phyloP scores from a whole-genome alignment of 2,888 invertebrate species.

The Stegana nigrithorax region DNA sequence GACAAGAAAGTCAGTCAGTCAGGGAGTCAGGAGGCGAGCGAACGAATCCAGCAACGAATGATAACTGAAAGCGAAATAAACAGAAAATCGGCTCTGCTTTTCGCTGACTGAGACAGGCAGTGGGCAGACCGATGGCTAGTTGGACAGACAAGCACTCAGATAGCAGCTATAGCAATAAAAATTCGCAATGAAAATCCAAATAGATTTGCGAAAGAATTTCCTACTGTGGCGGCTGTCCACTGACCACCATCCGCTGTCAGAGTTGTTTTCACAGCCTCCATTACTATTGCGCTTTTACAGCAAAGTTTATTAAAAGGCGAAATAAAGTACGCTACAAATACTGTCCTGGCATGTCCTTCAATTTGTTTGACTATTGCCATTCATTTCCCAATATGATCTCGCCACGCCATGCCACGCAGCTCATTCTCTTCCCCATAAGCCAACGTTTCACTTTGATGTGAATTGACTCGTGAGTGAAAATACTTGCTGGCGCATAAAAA shows the following conservation, averaged over 20 bases:
- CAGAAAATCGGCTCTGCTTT: too few species aligned
- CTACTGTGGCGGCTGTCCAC: too few species aligned
- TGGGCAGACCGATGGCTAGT: too few species aligned
- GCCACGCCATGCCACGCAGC: background rate
- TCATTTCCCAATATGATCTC: too few species aligned
- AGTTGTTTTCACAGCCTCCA: background rate
- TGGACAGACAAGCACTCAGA: too few species aligned
- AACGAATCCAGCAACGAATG: background rate
- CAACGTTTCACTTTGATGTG: conserved; percentile 1
- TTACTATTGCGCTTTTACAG: background rate
- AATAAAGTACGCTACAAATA: conserved; percentile 12
- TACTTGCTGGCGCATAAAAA: conserved; percentile 15
- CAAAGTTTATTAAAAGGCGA: conserved; percentile 12
- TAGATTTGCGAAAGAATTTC: conserved; percentile 8
- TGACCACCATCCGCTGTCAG: background rate
- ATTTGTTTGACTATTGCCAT: conserved; percentile 8
- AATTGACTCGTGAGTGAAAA: conserved; percentile 5
- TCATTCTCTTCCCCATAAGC: background rate
- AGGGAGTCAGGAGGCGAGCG: background rate
- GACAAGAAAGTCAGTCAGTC: background rate
- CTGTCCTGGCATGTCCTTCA: background rate
- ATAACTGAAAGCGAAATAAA: background rate
- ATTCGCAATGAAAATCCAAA: conserved; percentile 10
- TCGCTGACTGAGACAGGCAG: too few species aligned
- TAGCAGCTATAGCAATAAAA: conserved; percentile 11